phyloP scores from a whole-genome alignment of 2,888 invertebrate genomes.

The Drosophila macrothrix region DNA sequence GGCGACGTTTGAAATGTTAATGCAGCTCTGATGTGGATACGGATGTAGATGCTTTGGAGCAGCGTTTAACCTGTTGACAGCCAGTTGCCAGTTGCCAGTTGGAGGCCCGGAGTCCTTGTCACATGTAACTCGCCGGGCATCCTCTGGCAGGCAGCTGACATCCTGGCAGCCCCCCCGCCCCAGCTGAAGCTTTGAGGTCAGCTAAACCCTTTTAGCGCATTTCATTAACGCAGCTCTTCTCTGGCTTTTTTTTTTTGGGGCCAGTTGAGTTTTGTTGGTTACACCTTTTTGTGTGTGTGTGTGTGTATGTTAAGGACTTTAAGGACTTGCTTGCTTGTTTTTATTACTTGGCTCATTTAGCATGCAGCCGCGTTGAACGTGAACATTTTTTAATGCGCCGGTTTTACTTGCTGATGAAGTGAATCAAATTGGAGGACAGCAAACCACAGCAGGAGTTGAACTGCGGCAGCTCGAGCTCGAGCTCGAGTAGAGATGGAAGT shows the following conservation, averaged over 20 bases:
- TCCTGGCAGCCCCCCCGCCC: background rate
- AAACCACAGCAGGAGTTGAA: constrained; percentile 14
- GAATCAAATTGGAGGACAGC: constrained; percentile 72
- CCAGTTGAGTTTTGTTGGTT: constrained; percentile 24
- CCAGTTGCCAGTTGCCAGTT: constrained; percentile 12
- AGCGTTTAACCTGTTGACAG: constrained; percentile 58
- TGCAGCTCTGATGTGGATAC: constrained; percentile 17
- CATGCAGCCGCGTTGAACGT: constrained; percentile 68
- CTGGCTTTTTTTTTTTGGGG: constrained; percentile 6
- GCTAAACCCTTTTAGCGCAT: constrained; percentile 76
- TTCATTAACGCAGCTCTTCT: constrained; percentile 62
- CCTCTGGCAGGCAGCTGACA: constrained; percentile 1
- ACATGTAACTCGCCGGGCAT: constrained; percentile 20
- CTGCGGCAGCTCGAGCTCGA: background rate
- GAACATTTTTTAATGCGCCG: constrained; percentile 75
- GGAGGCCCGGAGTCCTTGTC: constrained; percentile 11
- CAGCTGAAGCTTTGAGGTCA: constrained; percentile 56
- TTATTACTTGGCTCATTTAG: constrained; percentile 71
- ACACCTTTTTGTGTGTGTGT: constrained; percentile 34
- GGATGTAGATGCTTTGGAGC: constrained; percentile 16
- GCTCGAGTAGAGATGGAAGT: background rate
- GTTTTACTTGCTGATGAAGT: constrained; percentile 81
- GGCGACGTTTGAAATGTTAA: constrained; percentile 54
- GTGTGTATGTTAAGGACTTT: constrained; percentile 38
- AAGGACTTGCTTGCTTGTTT: constrained; percentile 24